Base-by-base conservation (phyloP, 1,140 invertebrate species). In the Brachionus asplanchnoidis region DNA sequence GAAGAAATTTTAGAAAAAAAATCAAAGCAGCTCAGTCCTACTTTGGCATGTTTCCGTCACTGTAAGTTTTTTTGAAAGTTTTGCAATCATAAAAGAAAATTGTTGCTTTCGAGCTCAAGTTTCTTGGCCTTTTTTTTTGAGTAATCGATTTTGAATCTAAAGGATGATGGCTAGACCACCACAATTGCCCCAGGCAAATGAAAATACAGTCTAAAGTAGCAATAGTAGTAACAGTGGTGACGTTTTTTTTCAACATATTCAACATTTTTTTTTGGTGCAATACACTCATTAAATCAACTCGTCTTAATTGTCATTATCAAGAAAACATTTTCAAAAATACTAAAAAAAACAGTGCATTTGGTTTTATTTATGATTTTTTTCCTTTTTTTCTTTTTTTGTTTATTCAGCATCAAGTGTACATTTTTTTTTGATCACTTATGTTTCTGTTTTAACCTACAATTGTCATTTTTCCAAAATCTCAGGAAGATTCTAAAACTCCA, bases 1-100 rank as follows among this genome's bases (percentile, higher is more conserved):
- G 82, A 70, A n/a, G 82, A 28, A 84, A 84, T 70, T 84, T 84
- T 23, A 46, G 82, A 68, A 82, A 82, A 68, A 82, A 82, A 68
- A 82, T 82, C 50, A 82, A 82, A 82, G 79, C 79, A 42, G 79
- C 79, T 6, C 79, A 82, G 42, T 65, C 50, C 26, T 82, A 82
- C 28, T 82, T 82, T 36, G 79, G 79, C 17, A 82, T 82, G 79
- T 82, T 82, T 82, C 79, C 79, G 20, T 82, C 79, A 46, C 26
- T 82, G 79, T 77, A 77, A 77, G 73, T 36, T 11, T 77, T n/a
- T 26, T 32, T 36, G 32, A 28, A 28, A 28, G 0, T 28, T 28
- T 2, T 28, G 26, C 26, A 26, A 28, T 12, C 17, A 40, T 42
- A 73, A n/a, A 28, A 40, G 32, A 42, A 75, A 46, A 46, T 40